phyloP scores from a whole-genome alignment of 2,113 vertebrate species.

The Gasterosteus aculeatus region DNA sequence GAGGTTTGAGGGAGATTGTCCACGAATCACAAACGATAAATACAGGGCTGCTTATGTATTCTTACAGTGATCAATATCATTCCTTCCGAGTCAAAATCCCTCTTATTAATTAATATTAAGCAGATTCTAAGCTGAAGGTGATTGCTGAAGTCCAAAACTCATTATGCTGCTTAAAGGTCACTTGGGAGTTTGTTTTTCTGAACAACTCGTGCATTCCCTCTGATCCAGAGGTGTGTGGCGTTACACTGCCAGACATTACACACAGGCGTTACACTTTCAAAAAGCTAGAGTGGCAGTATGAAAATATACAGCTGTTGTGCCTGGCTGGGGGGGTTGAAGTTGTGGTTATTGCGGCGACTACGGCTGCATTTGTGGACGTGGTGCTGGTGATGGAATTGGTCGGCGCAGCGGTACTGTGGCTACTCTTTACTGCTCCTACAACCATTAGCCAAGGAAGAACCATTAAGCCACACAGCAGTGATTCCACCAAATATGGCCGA shows the following conservation, averaged over 20 bases:
- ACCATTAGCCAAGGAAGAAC: background rate
- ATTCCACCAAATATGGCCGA: background rate
- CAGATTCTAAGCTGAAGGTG: background rate
- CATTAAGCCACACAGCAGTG: background rate
- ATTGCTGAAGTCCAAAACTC: background rate
- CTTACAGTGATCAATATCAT: too few species aligned
- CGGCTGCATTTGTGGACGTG: background rate
- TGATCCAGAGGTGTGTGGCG: background rate
- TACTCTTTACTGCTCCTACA: background rate
- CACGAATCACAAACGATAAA: conserved; percentile 21
- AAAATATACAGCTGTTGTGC: background rate
- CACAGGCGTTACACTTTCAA: background rate
- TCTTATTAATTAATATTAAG: background rate
- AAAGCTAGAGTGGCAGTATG: background rate
- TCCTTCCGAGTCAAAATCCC: background rate
- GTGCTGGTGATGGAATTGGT: background rate
- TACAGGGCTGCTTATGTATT: background rate
- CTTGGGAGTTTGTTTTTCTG: background rate
- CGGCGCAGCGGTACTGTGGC: background rate
- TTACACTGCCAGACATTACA: background rate
- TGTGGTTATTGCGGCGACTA: background rate
- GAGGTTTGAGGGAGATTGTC: conserved; percentile 7
- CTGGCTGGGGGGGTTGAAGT: background rate
- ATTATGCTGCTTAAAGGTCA: background rate
- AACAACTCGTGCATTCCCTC: background rate